These are phyloP conservation scores for Hyaena hyaena DNA, from an alignment of 2,113 vertebrate species.

Conservation along the genomic window DNA sequence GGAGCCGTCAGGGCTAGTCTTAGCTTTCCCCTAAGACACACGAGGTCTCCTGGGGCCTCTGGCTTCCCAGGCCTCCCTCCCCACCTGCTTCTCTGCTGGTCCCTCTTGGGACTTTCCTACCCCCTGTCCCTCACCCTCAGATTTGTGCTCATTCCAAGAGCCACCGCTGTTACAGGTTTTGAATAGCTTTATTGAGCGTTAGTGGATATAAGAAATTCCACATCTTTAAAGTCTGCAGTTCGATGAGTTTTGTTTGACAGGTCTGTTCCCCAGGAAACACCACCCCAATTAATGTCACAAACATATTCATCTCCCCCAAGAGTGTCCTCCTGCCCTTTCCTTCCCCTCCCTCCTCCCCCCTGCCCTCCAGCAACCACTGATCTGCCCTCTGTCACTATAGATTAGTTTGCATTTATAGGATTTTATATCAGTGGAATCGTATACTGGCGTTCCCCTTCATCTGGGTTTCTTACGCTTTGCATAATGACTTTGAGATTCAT, in stretches of 20 bases:
- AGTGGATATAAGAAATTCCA: neutral
- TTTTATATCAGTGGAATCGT: neutral
- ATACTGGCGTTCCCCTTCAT: fast-evolving
- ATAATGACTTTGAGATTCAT: neutral
- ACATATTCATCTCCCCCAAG: fast-evolving
- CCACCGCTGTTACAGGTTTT: neutral
- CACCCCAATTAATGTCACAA: neutral
- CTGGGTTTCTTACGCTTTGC: neutral
- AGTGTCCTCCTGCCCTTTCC: neutral
- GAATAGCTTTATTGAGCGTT: neutral
- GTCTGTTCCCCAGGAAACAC: neutral
- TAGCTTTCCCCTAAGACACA: neutral
- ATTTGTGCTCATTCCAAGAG: neutral
- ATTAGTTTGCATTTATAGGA: neutral
- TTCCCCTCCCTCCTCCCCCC: neutral
- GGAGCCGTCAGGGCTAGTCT: neutral
- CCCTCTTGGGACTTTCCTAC: neutral
- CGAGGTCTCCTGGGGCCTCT: neutral
- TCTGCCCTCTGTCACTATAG: neutral
- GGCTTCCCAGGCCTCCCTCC: neutral
- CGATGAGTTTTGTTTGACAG: neutral
- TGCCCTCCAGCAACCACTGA: neutral
- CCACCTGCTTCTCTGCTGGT: neutral
- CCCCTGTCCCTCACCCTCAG: neutral
- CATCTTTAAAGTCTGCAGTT: neutral